Evolutionary conservation across 2,797 vertebrate species (phyloP), one percentile per base, ranked within the genome.

Genomic region (Mallotus villosus): DNA sequence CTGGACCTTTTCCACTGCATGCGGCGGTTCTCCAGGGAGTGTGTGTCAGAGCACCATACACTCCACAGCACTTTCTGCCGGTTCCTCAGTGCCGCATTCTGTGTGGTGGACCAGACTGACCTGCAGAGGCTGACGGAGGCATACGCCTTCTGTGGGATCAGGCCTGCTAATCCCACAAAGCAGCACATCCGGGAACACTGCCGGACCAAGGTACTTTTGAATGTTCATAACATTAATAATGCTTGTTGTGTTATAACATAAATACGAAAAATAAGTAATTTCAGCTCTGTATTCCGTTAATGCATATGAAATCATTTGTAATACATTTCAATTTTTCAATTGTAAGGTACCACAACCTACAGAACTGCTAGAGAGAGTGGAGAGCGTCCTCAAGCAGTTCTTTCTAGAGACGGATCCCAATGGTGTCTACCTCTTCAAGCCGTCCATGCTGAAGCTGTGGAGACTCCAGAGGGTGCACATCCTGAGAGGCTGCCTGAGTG

Each of bases 1-100:
- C 61, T 76, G 68, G 73, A 82, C 53, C 19, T 75, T 49, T 79
- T 82, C 41, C 70, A 82, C 5, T 79, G 80, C 59, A 55, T 76
- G 71, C 22, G 77, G 24, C 37, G 53, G 16, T 67, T 82, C 21
- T 21, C 53, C 57, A 12, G 55, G 37, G 77, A 76, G 69, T 79
- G 69, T 37, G 24, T 34, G 11, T 61, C 77, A 19, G 67, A 78
- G 57, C 81, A 72, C 41, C 76, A 78, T 24, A 19, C 62, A 27
- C 65, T 78, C 3, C 67, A 63, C 27, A 71, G 73, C 71, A 17
- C 64, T 7, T 72, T 72, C 68, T 60, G 63, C 67, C 51, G 76
- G 64, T 55, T 78, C 27, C 67, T 79, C 17, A 73, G 67, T 12
- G 62, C 73, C 12, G 75, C 75, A 1, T 80, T 80, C 37, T 21